Base-by-base conservation (phyloP, 1,140 invertebrate species). In the Brachionus sp. region DNA sequence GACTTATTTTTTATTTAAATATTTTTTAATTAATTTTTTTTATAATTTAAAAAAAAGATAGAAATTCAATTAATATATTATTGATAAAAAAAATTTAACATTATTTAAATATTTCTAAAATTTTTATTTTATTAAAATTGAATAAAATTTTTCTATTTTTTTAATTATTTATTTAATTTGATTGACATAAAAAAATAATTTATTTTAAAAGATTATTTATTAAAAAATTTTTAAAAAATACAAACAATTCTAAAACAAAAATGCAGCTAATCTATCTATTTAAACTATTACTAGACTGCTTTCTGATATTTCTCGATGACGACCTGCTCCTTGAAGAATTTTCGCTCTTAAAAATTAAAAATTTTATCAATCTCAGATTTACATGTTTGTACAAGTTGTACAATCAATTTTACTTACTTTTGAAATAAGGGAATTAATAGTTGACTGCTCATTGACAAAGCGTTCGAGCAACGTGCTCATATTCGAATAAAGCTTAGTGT, bases 391-490 rank as follows among this genome's bases (percentile, higher is more conserved):
- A n/a, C n/a, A n/a, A n/a, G n/a, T n/a, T 25, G 6, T 64, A 19
- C 23, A 23, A 64, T 16, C 1, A 64, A 64, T 16, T 64, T 3
- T 16, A n/a, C 4, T 33, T 33, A 66, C 64, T 37, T 37, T 66
- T 23, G 68, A 73, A 13, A 73, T 44, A n/a, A 44, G 5, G 9
- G 42, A 46, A 46, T 46, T 75, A 29, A 75, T 25, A 25, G 29
- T 80, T 57, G 77, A 80, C 12, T 80, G 77, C 25, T 80, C 77
- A 39, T 35, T 64, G 46, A 80, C 77, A 37, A 80, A 23, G 7
- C 50, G 46, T n/a, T 80, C 77, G 2, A 80, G 12, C 5, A 80
- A 6, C 3, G 16, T 33, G 35, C 77, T 80, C 77, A 80, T 80
- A 35, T 80, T 80, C 37, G 77, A 80, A 44, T 80, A 80, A 13